Conservation (phyloP, 1,140 invertebrate species). For the Ips typographus region DNA sequence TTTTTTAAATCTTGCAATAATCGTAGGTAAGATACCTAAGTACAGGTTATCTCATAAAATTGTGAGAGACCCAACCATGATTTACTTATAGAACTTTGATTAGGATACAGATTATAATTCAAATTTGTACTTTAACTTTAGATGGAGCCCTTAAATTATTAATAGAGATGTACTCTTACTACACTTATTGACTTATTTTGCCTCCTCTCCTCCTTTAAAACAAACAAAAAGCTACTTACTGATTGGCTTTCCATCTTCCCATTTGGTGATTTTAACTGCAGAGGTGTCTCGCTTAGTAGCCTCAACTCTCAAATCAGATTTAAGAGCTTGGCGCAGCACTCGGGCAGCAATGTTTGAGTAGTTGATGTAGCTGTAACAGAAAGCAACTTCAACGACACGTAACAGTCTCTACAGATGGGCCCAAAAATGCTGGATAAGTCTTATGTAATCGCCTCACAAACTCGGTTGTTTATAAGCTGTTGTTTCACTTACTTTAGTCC, state of each 20-base stretch:
- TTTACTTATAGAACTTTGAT: too few relatives aligned
- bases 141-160: too few relatives aligned
- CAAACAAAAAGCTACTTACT: slow-evolving; percentile 60
- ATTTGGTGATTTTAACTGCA: slow-evolving; percentile 77
- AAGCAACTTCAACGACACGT: background rate
- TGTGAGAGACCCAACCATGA: too few relatives aligned
- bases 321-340: slow-evolving; percentile 75
- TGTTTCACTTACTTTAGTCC: slow-evolving; percentile 61
- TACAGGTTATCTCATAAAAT: too few relatives aligned
- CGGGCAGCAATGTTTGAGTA: slow-evolving; percentile 88
- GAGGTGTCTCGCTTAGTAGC: slow-evolving; percentile 75
- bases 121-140: too few relatives aligned
- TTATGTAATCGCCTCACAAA: slow-evolving; percentile 2
- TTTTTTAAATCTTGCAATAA: too few relatives aligned
- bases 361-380: slow-evolving; percentile 78
- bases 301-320: slow-evolving; percentile 69
- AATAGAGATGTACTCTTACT: too few relatives aligned
- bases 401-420: background rate
- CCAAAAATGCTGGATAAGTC: background rate
- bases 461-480: background rate
- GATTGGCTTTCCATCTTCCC: slow-evolving; percentile 81
- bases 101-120: too few relatives aligned
- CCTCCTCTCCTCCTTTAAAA: too few relatives aligned
- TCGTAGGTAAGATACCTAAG: too few relatives aligned
- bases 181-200: too few relatives aligned